Conservation (phyloP, 37 sponge, comb jelly and placozoan species). For the Spongilla lacustris region DNA sequence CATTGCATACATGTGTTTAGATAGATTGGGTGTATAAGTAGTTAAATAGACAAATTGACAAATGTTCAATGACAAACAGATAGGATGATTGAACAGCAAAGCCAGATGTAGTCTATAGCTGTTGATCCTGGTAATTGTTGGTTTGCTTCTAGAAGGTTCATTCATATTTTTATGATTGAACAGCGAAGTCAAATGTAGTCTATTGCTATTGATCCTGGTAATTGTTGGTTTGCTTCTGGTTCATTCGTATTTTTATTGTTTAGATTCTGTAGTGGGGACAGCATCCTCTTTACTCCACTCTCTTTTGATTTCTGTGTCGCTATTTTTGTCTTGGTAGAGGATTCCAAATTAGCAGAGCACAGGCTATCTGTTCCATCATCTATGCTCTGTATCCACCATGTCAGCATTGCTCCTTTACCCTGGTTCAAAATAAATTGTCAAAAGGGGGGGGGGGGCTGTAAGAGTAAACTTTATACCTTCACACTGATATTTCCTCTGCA, state of each 20-base stretch:
- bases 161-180: not conserved
- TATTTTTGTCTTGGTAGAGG: not conserved
- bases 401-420: slow-evolving; percentile 90
- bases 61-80: no score
- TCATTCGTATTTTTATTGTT: not conserved
- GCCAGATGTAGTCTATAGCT: not conserved
- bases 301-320: not conserved
- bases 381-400: slow-evolving; percentile 78
- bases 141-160: not conserved
- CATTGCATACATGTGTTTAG: no score
- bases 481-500: slow-evolving; percentile 77
- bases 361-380: slow-evolving; percentile 9
- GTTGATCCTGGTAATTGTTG: not conserved
- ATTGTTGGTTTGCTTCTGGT: not conserved
- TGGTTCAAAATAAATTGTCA: not conserved
- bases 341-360: not conserved
- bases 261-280: not conserved
- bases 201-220: not conserved
- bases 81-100: not conserved
- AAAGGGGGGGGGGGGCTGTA: not conserved
- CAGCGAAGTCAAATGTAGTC: not conserved
- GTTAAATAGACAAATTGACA: no score
- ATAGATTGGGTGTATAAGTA: no score
- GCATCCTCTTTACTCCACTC: not conserved
- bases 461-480: slow-evolving; percentile 46